Evolutionary conservation across 2,797 vertebrate genomes (phyloP).

Genomic region (Argentina silus): DNA sequence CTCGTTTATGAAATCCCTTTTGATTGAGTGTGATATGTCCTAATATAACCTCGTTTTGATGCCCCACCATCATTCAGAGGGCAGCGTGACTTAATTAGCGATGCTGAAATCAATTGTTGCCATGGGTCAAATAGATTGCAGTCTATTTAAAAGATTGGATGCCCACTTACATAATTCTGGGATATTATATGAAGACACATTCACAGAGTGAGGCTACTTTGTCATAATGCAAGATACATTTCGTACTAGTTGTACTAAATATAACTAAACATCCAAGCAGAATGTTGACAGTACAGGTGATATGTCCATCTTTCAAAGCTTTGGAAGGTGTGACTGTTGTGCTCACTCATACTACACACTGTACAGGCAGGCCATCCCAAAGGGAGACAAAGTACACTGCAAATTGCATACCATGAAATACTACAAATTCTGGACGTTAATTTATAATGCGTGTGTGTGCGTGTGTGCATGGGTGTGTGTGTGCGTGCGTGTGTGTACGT

Average conservation of each 20-base stretch:
- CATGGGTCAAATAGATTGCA: conserved; percentile 54
- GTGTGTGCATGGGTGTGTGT: conserved; percentile 14
- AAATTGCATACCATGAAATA: conserved; percentile 22
- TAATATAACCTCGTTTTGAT: conserved; percentile 3
- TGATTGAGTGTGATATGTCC: no score
- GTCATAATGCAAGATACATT: conserved; percentile 57
- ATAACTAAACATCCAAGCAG: conserved; percentile 9
- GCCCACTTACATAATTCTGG: conserved; percentile 59
- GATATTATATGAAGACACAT: conserved; percentile 50
- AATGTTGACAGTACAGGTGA: no score
- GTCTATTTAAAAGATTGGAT: conserved; percentile 60
- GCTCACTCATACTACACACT: no score
- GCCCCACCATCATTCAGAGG: conserved; percentile 37
- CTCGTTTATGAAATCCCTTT: background rate
- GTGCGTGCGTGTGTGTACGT: background rate
- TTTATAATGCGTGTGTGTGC: conserved; percentile 2
- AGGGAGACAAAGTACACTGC: no score
- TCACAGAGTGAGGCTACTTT: conserved; percentile 53
- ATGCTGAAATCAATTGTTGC: conserved; percentile 62
- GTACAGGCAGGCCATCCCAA: no score
- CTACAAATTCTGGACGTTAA: background rate
- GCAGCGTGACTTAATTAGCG: conserved; percentile 62
- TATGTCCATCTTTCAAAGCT: no score
- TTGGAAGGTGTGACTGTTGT: no score
- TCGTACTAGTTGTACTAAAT: conserved; percentile 20